Conservation (phyloP, 53 echinoderm and acorn worm genomes). For the Luidia sarsii region DNA sequence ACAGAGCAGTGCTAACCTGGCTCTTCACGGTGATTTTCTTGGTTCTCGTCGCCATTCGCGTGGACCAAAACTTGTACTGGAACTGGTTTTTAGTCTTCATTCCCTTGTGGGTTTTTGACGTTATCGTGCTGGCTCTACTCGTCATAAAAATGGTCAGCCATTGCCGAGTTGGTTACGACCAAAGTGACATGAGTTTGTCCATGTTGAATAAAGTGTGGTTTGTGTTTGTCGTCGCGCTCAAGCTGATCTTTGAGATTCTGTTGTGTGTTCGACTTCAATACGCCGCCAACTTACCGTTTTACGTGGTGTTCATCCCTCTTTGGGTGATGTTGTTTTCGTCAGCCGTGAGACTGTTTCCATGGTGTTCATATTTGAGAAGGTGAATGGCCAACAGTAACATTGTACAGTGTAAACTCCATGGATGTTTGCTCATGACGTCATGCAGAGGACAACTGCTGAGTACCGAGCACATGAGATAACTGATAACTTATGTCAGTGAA, state of each 20-base stretch:
- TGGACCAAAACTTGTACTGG: conserved; percentile 74
- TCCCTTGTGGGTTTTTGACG: conserved; percentile 89
- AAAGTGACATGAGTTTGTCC: conserved; percentile 71
- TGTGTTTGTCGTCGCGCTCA: conserved; percentile 66
- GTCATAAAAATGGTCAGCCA: conserved; percentile 78
- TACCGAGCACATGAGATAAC: too few species aligned
- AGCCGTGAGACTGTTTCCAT: conserved; percentile 72
- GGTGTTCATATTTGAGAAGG: conserved; percentile 63
- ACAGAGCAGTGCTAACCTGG: conserved; percentile 72
- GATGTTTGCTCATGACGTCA: too few species aligned
- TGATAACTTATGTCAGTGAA: too few species aligned
- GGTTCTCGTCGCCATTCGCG: conserved; percentile 71
- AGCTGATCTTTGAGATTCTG: conserved; percentile 81
- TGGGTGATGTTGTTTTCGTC: conserved; percentile 79
- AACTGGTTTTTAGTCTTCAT: conserved; percentile 97
- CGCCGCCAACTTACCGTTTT: conserved; percentile 53
- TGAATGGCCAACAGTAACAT: too few species aligned
- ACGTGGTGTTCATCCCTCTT: conserved; percentile 83
- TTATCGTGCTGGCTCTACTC: conserved; percentile 58
- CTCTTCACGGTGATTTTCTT: conserved; percentile 76
- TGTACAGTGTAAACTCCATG: too few species aligned
- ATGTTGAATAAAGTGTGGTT: conserved; percentile 70
- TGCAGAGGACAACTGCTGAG: too few species aligned
- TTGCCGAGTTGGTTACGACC: conserved; percentile 72
- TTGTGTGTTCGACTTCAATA: conserved; percentile 85